These are phyloP conservation scores for Drosophila borborema DNA, from an alignment of 2,888 invertebrate species.

Conservation along the genomic window DNA sequence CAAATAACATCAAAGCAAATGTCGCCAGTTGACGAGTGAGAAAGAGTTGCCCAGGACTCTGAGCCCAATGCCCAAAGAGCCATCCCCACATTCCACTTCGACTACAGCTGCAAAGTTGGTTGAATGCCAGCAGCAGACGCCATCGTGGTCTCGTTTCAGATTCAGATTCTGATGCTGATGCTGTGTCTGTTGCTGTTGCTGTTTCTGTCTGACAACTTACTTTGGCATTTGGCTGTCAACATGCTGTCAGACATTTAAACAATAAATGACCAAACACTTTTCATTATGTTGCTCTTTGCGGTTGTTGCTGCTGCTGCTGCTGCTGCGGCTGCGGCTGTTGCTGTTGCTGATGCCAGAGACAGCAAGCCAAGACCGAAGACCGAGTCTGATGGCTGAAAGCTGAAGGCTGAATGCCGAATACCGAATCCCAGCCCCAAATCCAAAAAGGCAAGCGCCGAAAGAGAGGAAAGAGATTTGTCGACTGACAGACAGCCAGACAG, in stretches of 20 bases:
- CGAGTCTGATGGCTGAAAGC: constrained; percentile 5
- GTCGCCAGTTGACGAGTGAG: constrained; percentile 48
- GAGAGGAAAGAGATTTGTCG: constrained; percentile 52
- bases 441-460: constrained; percentile 24
- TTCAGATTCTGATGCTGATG: not conserved
- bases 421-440: constrained; percentile 10
- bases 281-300: constrained; percentile 80
- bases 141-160: constrained; percentile 52
- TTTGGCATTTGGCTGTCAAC: constrained; percentile 81
- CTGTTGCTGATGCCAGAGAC: constrained; percentile 34
- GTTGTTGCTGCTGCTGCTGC: constrained; percentile 46
- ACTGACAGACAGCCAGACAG: constrained; percentile 41
- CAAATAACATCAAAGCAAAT: constrained; percentile 76
- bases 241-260: constrained; percentile 79
- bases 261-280: constrained; percentile 80
- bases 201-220: constrained; percentile 75
- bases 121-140: constrained; percentile 55
- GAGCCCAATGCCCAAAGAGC: constrained; percentile 1
- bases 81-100: constrained; percentile 11
- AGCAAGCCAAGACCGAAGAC: constrained; percentile 30
- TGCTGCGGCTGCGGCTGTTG: constrained; percentile 40
- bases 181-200: constrained; percentile 28
- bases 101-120: constrained; percentile 28
- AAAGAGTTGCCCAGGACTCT: not conserved
- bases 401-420: constrained; percentile 19